Evolutionary conservation across 2,888 invertebrate species (phyloP), one percentile per base, ranked within the genome.

Genomic region (Lasioglossum lativentre): DNA sequence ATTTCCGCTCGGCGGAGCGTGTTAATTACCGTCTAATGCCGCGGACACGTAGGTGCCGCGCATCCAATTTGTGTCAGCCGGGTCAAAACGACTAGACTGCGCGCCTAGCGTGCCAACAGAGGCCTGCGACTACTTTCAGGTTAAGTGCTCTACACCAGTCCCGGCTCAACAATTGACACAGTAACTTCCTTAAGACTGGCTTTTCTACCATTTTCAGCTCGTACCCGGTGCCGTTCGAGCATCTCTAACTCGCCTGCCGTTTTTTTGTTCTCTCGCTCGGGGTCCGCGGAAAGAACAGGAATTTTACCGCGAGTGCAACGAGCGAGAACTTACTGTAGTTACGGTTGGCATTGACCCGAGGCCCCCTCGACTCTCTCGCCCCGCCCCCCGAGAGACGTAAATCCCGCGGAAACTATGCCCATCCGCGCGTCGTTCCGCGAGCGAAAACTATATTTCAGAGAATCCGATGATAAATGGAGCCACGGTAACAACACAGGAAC

Each of bases 131-230:
- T 89, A 79, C 84, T 89, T 88, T 88, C 66, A 78, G 89, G 88
- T 87, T 83, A 88, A 90, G 86, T 86, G 82, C 79, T 79, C 81
- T 85, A 56, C 66, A 82, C 75, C 81, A n/a, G 75, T 81, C 78
- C 72, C 86, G 76, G 75, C 85, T 80, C 85, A 86, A 90, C 87
- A 87, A 90, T 87, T 90, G 89, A 90, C 90, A 90, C 83, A 89
- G 83, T 90, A 89, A 89, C 82, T 89, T 90, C 86, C 74, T 86
- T 87, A 76, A 80, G 45, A 82, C 83, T 74, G 47, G 34, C 72
- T 70, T 75, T 80, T 52, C 77, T 70, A 83, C 81, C 83, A 79
- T 83, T 85, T 87, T 40, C 88, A 78, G 80, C 38, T 78, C 52
- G 52, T 30, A 3, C 27, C 47, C 40, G 63, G 73, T 70, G 27